phyloP scores from a whole-genome alignment of 2,888 invertebrate species.

The Agrotis ipsilon region DNA sequence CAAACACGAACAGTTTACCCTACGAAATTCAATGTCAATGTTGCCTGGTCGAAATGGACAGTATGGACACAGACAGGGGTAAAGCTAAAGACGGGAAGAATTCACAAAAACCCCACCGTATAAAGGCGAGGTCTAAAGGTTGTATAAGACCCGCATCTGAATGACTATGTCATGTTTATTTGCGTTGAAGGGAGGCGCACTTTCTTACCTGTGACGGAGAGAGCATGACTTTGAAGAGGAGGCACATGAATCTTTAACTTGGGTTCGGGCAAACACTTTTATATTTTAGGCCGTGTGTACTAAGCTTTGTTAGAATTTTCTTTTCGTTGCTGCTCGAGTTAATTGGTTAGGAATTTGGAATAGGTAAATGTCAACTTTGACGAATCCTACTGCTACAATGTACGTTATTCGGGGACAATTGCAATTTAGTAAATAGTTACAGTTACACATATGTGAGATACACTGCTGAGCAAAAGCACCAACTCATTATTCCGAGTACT shows the following conservation, averaged over 20 bases:
- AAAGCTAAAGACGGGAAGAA: slow-evolving; percentile 75
- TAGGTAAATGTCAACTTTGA: neutral
- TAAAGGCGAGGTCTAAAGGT: slow-evolving; percentile 81
- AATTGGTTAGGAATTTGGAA: slow-evolving; percentile 29
- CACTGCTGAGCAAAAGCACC: too few relatives aligned
- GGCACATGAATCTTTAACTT: slow-evolving; percentile 81
- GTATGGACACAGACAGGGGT: slow-evolving; percentile 73
- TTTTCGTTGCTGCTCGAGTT: slow-evolving; percentile 41
- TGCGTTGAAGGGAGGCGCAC: slow-evolving; percentile 82
- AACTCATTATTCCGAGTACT: too few relatives aligned
- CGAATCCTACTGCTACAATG: neutral
- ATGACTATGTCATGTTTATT: slow-evolving; percentile 89
- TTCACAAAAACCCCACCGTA: slow-evolving; percentile 84
- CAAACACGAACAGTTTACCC: slow-evolving; percentile 73
- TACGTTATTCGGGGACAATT: too few relatives aligned
- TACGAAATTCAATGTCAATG: slow-evolving; percentile 79
- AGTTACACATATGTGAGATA: too few relatives aligned
- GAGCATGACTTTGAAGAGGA: slow-evolving; percentile 81
- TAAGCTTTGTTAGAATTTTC: slow-evolving; percentile 53
- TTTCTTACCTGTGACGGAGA: slow-evolving; percentile 80
- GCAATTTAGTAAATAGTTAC: too few relatives aligned
- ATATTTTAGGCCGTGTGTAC: slow-evolving; percentile 68
- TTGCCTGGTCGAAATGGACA: slow-evolving; percentile 75
- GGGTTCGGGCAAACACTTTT: slow-evolving; percentile 79
- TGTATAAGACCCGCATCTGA: slow-evolving; percentile 78